phyloP scores from a whole-genome alignment of 2,888 invertebrate species.

The Cetonia aurata region DNA sequence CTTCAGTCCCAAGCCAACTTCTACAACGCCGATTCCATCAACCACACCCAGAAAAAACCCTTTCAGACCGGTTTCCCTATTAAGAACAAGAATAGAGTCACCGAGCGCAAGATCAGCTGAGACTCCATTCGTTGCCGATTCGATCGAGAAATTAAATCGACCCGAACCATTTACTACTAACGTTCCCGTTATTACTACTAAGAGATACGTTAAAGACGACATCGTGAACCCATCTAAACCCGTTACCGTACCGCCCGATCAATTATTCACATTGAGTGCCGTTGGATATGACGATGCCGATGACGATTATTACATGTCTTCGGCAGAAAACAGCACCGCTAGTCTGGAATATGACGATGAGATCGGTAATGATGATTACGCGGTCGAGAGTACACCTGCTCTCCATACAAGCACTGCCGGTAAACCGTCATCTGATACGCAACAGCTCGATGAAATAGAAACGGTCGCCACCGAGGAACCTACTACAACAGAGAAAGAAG shows the following conservation, averaged over 20 bases:
- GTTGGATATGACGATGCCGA: neutral
- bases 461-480: neutral
- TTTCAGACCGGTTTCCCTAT: constrained; percentile 53
- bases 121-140: constrained; percentile 53
- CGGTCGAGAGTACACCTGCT: neutral
- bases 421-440: neutral
- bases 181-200: constrained; percentile 23
- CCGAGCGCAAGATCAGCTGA: constrained; percentile 54
- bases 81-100: constrained; percentile 55
- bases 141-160: constrained; percentile 19
- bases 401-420: neutral
- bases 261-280: constrained; percentile 48
- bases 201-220: constrained; percentile 36
- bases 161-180: constrained; percentile 1
- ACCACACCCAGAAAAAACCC: constrained; percentile 57
- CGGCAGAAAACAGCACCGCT: constrained; percentile 7
- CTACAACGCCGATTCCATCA: constrained; percentile 55
- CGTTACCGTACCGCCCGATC: constrained; percentile 47
- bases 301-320: constrained; percentile 18
- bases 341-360: constrained; percentile 25
- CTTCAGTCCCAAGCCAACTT: constrained; percentile 56
- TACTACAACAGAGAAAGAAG: neutral
- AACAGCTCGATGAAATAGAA: neutral
- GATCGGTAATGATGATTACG: neutral
- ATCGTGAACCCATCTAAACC: constrained; percentile 26